Evolutionary conservation across 1,140 invertebrate genomes (phyloP), one percentile per base, ranked within the genome.

Genomic region (Hyposmocoma kahamanoa): DNA sequence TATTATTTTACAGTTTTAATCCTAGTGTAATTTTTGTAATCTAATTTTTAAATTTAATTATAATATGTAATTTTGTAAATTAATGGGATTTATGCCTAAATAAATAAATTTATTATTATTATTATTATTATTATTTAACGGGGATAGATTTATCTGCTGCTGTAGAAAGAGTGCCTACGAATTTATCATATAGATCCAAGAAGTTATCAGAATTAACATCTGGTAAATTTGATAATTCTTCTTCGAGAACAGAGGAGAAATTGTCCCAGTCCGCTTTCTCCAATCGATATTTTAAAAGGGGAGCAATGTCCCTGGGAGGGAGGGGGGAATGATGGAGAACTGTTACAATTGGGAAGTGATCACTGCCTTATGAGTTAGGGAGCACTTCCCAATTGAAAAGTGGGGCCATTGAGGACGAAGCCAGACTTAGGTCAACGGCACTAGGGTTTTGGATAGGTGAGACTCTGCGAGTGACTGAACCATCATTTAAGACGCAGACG

Each of bases 401-500:
- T 11, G 11, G 24, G 5, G 11, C 24, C 24, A 26, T 6, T 6
- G 5, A 5, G 11, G 24, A 11, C 24, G 24, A 26, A 26, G 11
- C 24, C 24, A 26, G 11, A 5, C 5, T 6, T 11, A 26, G 24
- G 11, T 26, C 24, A 5, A 26, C 24, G 24, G 11, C 24, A 11
- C 24, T 26, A 26, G 24, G 11, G 11, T 11, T 11, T 6, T 11
- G 5, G 5, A 26, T 5, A 6, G 24, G 24, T 26, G 22, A 24
- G 9, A 26, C 22, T 19, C 42, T 5, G 17, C 42, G 39, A 15
- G 38, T 51, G 10, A 47, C 42, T 6, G 36, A 50, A 2, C 66
- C 50, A 42, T 49, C 30, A 39, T 58, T 58, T 5, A 57, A 21
- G 4, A 52, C 18, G 22, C 42, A 48, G 1, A 52, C 28, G 38